Evolutionary conservation across 2,797 vertebrate species (phyloP), one percentile per base, ranked within the genome.

Genomic region (Tokudaia tokunoshimensis): DNA sequence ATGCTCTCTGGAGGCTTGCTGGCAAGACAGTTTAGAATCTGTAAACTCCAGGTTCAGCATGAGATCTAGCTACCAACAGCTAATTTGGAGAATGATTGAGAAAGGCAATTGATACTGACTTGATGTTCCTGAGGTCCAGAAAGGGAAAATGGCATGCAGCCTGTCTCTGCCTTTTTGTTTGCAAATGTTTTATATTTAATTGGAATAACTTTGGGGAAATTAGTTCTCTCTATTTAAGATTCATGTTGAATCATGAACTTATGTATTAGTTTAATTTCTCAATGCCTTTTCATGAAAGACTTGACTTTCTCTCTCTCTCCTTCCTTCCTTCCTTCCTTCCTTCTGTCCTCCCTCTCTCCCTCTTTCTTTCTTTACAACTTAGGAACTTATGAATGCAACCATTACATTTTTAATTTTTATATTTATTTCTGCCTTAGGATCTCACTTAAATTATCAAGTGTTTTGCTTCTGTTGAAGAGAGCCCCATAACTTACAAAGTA

Each of bases 251-350:
- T 93, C 31, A 96, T 86, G 83, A 97, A 95, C 29, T 86, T 67
- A 92, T 92, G 26, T 89, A 89, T 97, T 95, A 96, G 94, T 92
- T 96, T 92, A 96, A 95, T 97, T 93, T 97, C 87, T 84, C 92
- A 61, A 81, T 95, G 31, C 31, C 76, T 65, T 65, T 65, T 65
- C 63, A 65, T 65, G 63, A 65, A 31, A 65, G 63, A 65, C 26
- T 63, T 63, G 24, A 63, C 61, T 63, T 3, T 9, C 24, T 9
- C 1, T 29, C 24, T 3, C 61, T 29, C 22, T 3, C 24, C 10
- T 59, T 8, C 61, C 10, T 29, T 11, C 24, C 3, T 29, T 4
- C 4, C 1, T 9, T 65, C 24, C 8, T 6, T 26, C 57, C 4
- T 24, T 61, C 22, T 0, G 0, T 22, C 8, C 61, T 20, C 0